Evolutionary conservation across 2,888 invertebrate species (phyloP), one percentile per base, ranked within the genome.

Genomic region (Cephus sareptanus): DNA sequence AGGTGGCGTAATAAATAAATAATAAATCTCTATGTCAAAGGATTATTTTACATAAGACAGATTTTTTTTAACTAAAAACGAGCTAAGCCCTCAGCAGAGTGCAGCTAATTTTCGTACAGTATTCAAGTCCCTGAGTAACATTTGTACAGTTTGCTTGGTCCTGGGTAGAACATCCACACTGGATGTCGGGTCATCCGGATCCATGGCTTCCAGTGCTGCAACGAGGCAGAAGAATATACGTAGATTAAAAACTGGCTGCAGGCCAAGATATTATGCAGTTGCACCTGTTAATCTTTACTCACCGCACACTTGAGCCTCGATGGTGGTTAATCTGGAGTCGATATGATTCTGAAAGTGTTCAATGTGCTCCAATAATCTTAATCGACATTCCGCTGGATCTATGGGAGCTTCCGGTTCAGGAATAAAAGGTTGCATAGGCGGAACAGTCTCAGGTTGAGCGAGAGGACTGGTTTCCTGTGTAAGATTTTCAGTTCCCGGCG

Each of bases 391-490:
- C 74, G 94, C 93, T 74, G 95, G 94, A 91, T 97, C 96, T 78
- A 97, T 97, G 3, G 96, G 95, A 15, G 96, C 96, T 90, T 97
- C 97, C 0, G 97, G 97, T 90, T 95, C 94, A 15, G 97, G 97
- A 82, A 94, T 94, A 75, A 90, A 88, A 33, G 91, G 89, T 77
- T 89, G 90, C 40, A 85, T 78, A 3, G 87, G 87, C 31, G 33
- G 12, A 33, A 30, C 11, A 12, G n/a, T 12, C 4, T 70, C 70
- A 13, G 70, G 70, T 6, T 75, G 68, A 23, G 33, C 30, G 0
- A 75, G 35, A 71, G 31, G 23, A 34, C 71, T 34, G 40, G 73
- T 34, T 40, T 75, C 56, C 11, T 69, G 75, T 15, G 70, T 73
- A 70, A 30, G 33, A 23, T 78, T 78, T 23, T 35, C 73, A 23